Percentiles rank a stretch among this genome's conserved stretches.
Conservation (phyloP, 2,113 vertebrate genomes). For the Typhlomys cinereus region DNA sequence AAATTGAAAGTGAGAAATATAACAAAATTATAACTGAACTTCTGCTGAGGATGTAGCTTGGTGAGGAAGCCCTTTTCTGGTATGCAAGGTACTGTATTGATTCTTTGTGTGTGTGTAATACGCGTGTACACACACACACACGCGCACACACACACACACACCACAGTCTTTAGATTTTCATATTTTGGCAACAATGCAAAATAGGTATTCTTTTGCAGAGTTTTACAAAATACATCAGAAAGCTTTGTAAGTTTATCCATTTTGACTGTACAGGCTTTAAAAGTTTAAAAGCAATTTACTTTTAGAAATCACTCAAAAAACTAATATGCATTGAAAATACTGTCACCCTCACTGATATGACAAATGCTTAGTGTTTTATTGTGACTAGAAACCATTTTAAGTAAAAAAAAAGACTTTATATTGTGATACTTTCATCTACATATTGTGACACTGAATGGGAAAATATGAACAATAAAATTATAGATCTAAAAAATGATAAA, state of each 20-base stretch:
- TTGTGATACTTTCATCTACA: not conserved
- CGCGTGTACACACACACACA: too few species aligned
- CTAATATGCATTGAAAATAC: not conserved
- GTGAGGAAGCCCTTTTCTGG: not conserved
- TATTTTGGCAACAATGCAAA: not conserved
- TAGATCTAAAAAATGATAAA: slow-evolving; percentile 1
- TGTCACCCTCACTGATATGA: not conserved
- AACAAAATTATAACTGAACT: not conserved
- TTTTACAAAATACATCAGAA: not conserved
- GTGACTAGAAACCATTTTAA: not conserved
- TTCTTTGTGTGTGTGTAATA: too few species aligned
- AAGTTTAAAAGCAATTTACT: not conserved
- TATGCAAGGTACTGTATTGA: not conserved
- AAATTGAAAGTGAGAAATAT: not conserved
- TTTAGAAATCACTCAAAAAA: not conserved
- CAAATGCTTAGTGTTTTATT: not conserved
- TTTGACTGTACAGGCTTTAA: not conserved
- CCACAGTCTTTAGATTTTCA: too few species aligned
- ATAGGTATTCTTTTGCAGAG: not conserved
- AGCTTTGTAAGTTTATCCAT: not conserved
- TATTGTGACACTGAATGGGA: not conserved
- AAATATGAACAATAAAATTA: slow-evolving; percentile 3
- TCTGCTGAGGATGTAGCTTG: not conserved
- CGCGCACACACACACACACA: not conserved
- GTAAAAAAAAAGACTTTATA: not conserved